A percentile compares a stretch with the other conserved stretches of the same genome.
These are phyloP conservation scores for Megalopta genalis DNA, from an alignment of 1,140 invertebrate species.

Conservation along the genomic window DNA sequence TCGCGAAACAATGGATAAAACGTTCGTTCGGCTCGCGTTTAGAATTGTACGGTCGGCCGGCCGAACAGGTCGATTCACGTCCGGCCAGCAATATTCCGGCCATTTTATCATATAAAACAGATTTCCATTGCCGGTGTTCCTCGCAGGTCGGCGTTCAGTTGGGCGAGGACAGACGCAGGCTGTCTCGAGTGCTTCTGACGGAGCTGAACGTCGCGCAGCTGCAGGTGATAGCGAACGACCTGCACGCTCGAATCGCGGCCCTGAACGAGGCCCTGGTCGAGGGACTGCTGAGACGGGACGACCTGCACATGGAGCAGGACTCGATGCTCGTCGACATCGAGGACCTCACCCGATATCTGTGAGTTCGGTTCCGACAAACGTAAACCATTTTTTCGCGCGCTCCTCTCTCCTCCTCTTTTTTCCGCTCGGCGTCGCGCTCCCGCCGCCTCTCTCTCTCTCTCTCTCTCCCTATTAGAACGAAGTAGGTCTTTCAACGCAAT, in stretches of 20 bases:
- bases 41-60: too few relatives aligned
- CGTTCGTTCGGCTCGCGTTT: too few relatives aligned
- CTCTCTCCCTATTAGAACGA: too few relatives aligned
- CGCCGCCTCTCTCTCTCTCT: background rate
- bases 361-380: conserved; percentile 76
- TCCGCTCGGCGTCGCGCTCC: too few relatives aligned
- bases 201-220: conserved; percentile 97
- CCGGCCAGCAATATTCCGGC: too few relatives aligned
- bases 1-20: too few relatives aligned
- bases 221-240: conserved; percentile 96
- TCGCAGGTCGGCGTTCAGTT: conserved; percentile 89
- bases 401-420: background rate
- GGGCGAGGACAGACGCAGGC: conserved; percentile 88
- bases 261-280: conserved; percentile 94
- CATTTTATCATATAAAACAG: too few relatives aligned
- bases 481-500: conserved; percentile 10
- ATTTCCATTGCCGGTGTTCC: too few relatives aligned
- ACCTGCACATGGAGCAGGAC: conserved; percentile 97
- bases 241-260: conserved; percentile 95
- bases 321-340: conserved; percentile 98
- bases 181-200: conserved; percentile 90
- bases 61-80: too few relatives aligned
- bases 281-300: conserved; percentile 92
- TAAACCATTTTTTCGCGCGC: background rate
- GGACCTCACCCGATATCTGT: conserved; percentile 95